Percentiles rank a stretch among this genome's conserved stretches.
Evolutionary conservation across 2,888 invertebrate genomes (phyloP).

Genomic region (Palloptera scutellata): DNA sequence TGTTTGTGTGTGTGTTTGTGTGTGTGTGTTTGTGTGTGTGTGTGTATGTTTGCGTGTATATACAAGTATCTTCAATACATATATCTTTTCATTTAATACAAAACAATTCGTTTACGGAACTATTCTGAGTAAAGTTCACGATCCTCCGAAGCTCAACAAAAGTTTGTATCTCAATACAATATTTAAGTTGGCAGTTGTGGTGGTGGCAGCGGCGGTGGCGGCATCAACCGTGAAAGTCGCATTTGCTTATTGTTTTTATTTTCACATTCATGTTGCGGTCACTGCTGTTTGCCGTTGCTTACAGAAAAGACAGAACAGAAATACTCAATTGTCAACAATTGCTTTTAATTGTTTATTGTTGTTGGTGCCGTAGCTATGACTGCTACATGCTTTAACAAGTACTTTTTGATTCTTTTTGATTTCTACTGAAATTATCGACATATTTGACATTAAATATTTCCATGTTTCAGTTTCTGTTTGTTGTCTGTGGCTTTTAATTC

Average conservation of each 20-base stretch:
- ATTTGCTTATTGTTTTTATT: conserved; percentile 1
- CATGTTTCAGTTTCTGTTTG: neutral
- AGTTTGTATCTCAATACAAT: too few relatives aligned
- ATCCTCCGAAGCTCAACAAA: too few relatives aligned
- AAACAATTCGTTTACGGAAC: too few relatives aligned
- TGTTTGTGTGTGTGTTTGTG: too few relatives aligned
- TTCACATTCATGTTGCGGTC: neutral
- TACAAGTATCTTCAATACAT: too few relatives aligned
- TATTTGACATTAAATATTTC: conserved; percentile 1
- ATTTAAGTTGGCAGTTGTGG: too few relatives aligned
- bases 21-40: too few relatives aligned
- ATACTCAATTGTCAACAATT: conserved; percentile 15
- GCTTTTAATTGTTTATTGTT: conserved; percentile 7
- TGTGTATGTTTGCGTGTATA: too few relatives aligned
- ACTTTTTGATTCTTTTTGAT: neutral
- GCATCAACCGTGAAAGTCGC: neutral
- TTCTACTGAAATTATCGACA: neutral
- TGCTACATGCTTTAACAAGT: neutral
- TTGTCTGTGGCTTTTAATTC: too few relatives aligned
- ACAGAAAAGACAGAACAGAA: neutral
- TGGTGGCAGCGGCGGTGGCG: too few relatives aligned
- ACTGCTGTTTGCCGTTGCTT: neutral
- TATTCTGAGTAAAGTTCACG: too few relatives aligned
- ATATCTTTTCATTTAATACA: too few relatives aligned
- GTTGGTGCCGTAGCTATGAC: neutral